Evolutionary conservation across 2,113 vertebrate genomes (phyloP), one percentile per base, ranked within the genome.

Genomic region (Cathartes aura): DNA sequence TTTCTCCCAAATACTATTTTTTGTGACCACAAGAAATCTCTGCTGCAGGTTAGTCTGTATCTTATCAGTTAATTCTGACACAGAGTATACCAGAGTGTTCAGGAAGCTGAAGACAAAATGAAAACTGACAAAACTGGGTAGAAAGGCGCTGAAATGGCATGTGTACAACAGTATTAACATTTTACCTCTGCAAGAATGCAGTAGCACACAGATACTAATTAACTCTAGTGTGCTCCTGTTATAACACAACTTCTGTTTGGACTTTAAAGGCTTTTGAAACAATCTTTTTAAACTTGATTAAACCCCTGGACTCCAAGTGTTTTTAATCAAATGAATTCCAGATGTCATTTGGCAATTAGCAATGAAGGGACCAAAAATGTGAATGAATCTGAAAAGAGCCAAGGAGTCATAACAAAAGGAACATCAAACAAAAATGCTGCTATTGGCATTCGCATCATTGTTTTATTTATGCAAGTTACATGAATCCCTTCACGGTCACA

Each of bases 331-430:
- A 73, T 59, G 6, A 71, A 87, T 53, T 90, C 40, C 50, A 87
- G 42, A 74, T 75, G 52, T 64, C 36, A 82, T 88, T 43, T 88
- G 43, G 21, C 58, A 86, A 68, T 93, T 74, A 92, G 38, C 67
- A 83, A n/a, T 30, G 36, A 92, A 92, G 38, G 40, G 52, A 83
- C 38, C 64, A 74, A 95, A 95, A 87, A 34, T 14, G 23, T 74
- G 88, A 94, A 94, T 86, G 50, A 94, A 83, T 83, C 68, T 93
- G 74, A 81, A 45, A 75, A 95, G 36, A 85, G 58, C 24, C 30
- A 42, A 53, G 43, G 21, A 92, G 16, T 93, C 58, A 12, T 45
- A 90, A 66, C 62, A 88, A 87, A 87, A 32, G 53, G 68, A 87
- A 74, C 27, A 78, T 66, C 36, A 74, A 79, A 58, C 32, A 71